Evolutionary conservation across 1,140 invertebrate genomes (phyloP).

Genomic region (Nasonia vitripennis): DNA sequence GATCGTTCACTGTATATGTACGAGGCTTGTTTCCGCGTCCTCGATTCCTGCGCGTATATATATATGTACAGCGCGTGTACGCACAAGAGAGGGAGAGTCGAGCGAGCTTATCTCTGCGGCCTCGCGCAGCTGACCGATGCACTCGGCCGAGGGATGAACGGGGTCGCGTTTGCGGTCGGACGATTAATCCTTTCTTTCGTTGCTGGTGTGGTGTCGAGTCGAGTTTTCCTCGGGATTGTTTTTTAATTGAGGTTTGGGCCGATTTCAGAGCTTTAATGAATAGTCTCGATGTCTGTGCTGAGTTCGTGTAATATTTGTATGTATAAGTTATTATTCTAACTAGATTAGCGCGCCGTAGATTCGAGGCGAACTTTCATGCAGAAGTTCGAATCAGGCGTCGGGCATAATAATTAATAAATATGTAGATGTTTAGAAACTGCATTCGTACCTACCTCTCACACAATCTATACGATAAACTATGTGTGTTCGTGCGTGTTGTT

Average conservation of each 20-base stretch:
- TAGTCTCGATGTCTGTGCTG: no score
- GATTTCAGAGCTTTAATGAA: no score
- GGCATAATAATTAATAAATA: not conserved
- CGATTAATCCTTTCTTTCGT: not conserved
- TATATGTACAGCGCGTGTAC: not conserved
- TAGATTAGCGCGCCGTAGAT: not conserved
- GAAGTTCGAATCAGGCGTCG: not conserved
- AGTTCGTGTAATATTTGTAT: no score
- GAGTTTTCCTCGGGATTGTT: not conserved
- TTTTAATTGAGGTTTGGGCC: no score
- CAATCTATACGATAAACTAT: not conserved
- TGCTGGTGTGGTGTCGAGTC: not conserved
- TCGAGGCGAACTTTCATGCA: not conserved
- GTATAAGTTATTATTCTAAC: no score
- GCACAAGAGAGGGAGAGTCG: no score
- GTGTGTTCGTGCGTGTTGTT: not conserved
- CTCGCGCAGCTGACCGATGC: constrained; percentile 16
- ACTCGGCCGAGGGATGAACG: not conserved
- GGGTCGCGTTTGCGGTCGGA: constrained; percentile 2
- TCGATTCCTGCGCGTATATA: not conserved
- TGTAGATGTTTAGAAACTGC: not conserved
- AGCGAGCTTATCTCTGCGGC: not conserved
- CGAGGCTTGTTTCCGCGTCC: not conserved
- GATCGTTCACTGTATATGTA: not conserved
- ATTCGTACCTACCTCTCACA: not conserved